Conservation (phyloP, 2,113 vertebrate genomes). For the Trinectes maculatus region DNA sequence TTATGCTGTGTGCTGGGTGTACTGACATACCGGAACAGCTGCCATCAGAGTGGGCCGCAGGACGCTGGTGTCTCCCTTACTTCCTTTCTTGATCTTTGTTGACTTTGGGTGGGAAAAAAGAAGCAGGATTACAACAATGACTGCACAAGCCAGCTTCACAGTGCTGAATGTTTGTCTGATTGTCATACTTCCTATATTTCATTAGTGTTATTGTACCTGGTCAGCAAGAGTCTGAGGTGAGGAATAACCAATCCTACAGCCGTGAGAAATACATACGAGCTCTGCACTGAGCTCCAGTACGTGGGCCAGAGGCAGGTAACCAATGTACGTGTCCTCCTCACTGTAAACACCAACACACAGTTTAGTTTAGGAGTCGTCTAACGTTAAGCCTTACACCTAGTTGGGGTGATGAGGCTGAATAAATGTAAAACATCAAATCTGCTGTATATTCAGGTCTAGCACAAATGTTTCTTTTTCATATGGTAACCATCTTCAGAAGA, state of each 20-base stretch:
- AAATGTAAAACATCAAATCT: not conserved
- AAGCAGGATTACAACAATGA: not conserved
- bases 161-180: too few relatives aligned
- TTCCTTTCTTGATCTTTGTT: conserved; percentile 97
- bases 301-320: conserved; percentile 94
- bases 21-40: conserved; percentile 88
- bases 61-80: conserved; percentile 90
- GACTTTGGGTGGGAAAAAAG: conserved; percentile 80
- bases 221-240: conserved; percentile 94
- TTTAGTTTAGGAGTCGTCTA: not conserved
- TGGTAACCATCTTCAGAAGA: not conserved
- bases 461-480: not conserved
- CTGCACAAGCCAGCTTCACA: not conserved
- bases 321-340: conserved; percentile 91
- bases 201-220: conserved; percentile 84
- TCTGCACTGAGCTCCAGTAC: conserved; percentile 95
- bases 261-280: conserved; percentile 89
- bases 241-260: conserved; percentile 93
- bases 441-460: not conserved
- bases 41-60: conserved; percentile 95
- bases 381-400: not conserved
- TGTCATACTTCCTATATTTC: too few relatives aligned
- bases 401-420: not conserved
- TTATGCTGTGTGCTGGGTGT: conserved; percentile 37
- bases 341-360: conserved; percentile 72